Base-by-base conservation (phyloP, 2,113 vertebrate genomes). In the Cyanoramphus novaezelandiae region DNA sequence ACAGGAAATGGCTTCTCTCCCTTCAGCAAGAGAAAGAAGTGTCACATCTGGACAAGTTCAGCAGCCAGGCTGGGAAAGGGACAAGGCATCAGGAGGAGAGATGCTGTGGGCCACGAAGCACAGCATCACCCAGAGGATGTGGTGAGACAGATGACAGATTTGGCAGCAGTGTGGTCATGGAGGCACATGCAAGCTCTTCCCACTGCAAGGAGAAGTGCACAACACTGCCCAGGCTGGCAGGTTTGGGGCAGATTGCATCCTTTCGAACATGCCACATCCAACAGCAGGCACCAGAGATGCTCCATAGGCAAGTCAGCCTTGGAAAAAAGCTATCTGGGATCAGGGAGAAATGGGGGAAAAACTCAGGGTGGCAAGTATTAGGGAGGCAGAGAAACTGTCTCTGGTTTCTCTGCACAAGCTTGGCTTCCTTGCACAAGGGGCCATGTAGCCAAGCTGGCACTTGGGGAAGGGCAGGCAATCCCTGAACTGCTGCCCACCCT, bases 71-170 rank as follows among this genome's bases (percentile, higher is more conserved):
- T 86, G 64, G 46, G 50, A 86, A 95, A 86, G 59, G 37, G 50
- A 90, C 23, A 62, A 88, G 50, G 63, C 53, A 65, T 0, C 1
- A 2, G 20, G n/a, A 90, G 78, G 47, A 74, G 20, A 69, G 79
- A 63, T 83, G 72, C 72, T 0, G 1, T 55, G 70, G 69, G 55
- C 23, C 4, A 5, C 31, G 31, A 94, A 39, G 35, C 3, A 1
- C 75, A 86, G 91, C 74, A 89, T 82, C 0, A 0, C 90, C 33
- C 57, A 31, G 49, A 74, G 81, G 74, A 88, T 3, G 4, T 27
- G 27, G 39, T 8, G 49, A 91, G 82, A 86, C 80, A 96, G 92
- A 93, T 85, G 92, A 78, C 53, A 92, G 71, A 86, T 92, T 70
- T 93, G 88, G 94, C 86, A 94, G 80, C 3, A 2, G 64, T 19